These are phyloP conservation scores for Drosophila melanogaster DNA, from an alignment of 1,140 invertebrate genomes.

Conservation along the genomic window DNA sequence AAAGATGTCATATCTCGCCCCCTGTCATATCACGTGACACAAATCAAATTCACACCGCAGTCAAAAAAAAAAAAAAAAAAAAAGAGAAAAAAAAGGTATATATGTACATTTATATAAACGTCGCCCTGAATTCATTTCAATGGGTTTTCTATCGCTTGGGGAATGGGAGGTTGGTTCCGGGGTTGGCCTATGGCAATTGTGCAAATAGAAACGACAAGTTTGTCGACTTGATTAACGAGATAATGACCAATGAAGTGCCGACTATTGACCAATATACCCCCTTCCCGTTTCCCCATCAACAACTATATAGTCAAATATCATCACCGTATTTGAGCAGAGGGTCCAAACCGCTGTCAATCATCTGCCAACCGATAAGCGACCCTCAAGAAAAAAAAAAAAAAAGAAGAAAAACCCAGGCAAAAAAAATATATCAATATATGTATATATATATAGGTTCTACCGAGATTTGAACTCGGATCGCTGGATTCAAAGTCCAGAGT, in stretches of 20 bases:
- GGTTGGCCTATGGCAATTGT: constrained; percentile 54
- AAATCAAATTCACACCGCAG: constrained; percentile 58
- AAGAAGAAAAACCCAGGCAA: not conserved
- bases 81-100: not conserved
- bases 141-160: constrained; percentile 15
- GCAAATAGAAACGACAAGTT: constrained; percentile 51
- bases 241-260: constrained; percentile 57
- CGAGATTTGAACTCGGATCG: constrained; percentile 95
- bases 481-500: constrained; percentile 96
- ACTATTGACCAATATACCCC: constrained; percentile 43
- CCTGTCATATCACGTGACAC: constrained; percentile 57
- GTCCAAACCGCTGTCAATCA: constrained; percentile 53
- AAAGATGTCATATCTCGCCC: constrained; percentile 23
- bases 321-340: constrained; percentile 21
- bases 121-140: constrained; percentile 12
- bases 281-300: not conserved
- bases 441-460: constrained; percentile 89
- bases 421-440: not conserved
- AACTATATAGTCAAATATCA: constrained; percentile 15
- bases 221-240: constrained; percentile 63
- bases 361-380: constrained; percentile 34
- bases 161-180: constrained; percentile 39
- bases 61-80: not conserved
- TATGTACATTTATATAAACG: not conserved
- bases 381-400: not conserved